Evolutionary conservation across 1,140 invertebrate species (phyloP), one percentile per base, ranked within the genome.

Genomic region (Papilio aristodemus): DNA sequence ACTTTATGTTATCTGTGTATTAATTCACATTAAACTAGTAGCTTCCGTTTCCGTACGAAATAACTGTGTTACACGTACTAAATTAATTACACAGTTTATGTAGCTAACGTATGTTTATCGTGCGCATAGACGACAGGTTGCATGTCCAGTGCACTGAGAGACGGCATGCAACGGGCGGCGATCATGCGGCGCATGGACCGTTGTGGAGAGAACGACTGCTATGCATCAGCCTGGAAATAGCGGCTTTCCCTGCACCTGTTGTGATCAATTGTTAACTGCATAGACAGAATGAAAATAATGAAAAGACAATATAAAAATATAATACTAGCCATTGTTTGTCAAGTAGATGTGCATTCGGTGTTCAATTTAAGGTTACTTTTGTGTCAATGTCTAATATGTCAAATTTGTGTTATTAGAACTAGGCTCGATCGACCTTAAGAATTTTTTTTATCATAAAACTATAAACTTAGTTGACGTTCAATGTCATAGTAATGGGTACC

Each of bases 141-240:
- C 46, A 54, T 54, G 46, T 46, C 17, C 14, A 46, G 43, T 39
- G 11, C 17, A 17, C 11, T 36, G 36, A 68, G 69, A 75, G 63
- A 62, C 39, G 71, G 70, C 74, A 71, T 67, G 71, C 75, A 71
- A 73, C 72, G 69, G 69, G 72, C 67, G 68, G 77, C 70, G 81
- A 85, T 87, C 79, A 87, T 79, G 70, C 75, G 73, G 78, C 75
- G 80, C 80, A 82, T 68, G 72, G 72, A 83, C 75, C 80, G 82
- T 83, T 79, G 77, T 67, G 71, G 79, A 77, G 79, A 80, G 75
- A 79, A 85, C 74, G 78, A 80, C 81, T 69, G 74, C 79, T 81
- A 83, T 71, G 83, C 78, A 84, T 74, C 84, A 79, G 84, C 70
- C 76, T 78, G 83, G 82, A 83, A 89, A 83, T 83, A 77, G 70